These are phyloP conservation scores for Hesperophylax magnus DNA, from an alignment of 1,140 invertebrate genomes.

Conservation along the genomic window DNA sequence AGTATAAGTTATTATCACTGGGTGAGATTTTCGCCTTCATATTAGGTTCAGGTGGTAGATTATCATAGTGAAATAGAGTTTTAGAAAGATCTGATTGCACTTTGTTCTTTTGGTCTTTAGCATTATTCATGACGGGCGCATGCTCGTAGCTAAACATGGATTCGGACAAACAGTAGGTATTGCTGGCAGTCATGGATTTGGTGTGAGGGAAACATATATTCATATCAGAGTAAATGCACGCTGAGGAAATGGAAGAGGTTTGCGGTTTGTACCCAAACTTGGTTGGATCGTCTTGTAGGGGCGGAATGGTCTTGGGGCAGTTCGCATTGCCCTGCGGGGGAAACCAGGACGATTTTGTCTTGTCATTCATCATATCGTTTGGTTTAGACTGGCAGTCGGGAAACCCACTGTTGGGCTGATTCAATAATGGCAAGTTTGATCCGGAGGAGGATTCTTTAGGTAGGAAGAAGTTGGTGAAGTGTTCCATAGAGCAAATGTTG, in stretches of 20 bases:
- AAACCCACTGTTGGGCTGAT: conserved; percentile 35
- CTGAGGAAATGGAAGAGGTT: conserved; percentile 30
- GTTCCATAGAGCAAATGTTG: conserved; percentile 53
- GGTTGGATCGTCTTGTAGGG: neutral
- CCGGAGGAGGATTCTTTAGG: conserved; percentile 43
- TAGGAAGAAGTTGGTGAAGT: conserved; percentile 54
- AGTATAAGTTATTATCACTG: conserved; percentile 31
- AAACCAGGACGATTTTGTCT: conserved; percentile 36
- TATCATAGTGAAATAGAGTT: conserved; percentile 45
- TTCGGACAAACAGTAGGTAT: conserved; percentile 44
- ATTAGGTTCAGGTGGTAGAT: conserved; percentile 18
- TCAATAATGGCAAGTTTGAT: conserved; percentile 4
- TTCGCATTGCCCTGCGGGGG: conserved; percentile 18
- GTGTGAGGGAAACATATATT: conserved; percentile 44
- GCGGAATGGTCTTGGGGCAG: conserved; percentile 14
- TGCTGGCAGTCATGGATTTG: conserved; percentile 34
- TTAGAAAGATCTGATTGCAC: conserved; percentile 31
- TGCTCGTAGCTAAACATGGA: conserved; percentile 55
- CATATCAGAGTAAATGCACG: conserved; percentile 46
- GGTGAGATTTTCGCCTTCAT: conserved; percentile 30
- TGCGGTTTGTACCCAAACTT: neutral
- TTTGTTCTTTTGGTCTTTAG: conserved; percentile 40
- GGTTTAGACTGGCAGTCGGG: conserved; percentile 44
- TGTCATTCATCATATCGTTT: neutral
- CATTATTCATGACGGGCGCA: conserved; percentile 39